Evolutionary conservation across 2,888 invertebrate genomes (phyloP).

Genomic region (Agrypnus murinus): DNA sequence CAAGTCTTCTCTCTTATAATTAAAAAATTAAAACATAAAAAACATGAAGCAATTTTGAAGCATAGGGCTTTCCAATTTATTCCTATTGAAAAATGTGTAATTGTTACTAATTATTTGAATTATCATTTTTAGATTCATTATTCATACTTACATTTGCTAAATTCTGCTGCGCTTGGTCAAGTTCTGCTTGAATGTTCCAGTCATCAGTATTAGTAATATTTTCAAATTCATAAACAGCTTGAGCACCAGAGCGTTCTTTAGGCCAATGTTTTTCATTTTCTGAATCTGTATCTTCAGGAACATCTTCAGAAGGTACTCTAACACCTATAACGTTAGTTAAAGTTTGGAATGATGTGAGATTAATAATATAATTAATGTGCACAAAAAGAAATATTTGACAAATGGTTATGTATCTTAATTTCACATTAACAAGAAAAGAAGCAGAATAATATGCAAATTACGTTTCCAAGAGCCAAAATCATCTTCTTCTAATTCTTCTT

Average conservation of each 20-base stretch:
- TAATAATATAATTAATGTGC: constrained; percentile 53
- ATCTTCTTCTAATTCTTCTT: constrained; percentile 57
- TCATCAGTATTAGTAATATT: constrained; percentile 76
- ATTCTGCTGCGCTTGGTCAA: constrained; percentile 67
- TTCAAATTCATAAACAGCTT: constrained; percentile 70
- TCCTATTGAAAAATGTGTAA: constrained; percentile 34
- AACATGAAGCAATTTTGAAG: constrained; percentile 40
- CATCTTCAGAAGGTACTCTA: constrained; percentile 58
- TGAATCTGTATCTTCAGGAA: constrained; percentile 59
- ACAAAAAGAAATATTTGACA: constrained; percentile 43
- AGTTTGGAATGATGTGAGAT: not conserved
- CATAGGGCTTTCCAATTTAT: constrained; percentile 27
- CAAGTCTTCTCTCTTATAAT: constrained; percentile 20
- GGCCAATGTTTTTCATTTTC: constrained; percentile 60
- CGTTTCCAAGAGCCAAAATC: constrained; percentile 67
- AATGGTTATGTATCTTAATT: constrained; percentile 39
- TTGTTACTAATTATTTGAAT: not conserved
- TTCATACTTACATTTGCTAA: constrained; percentile 65
- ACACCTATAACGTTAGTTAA: constrained; percentile 53
- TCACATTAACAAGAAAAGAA: constrained; percentile 17
- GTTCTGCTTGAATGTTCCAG: constrained; percentile 70
- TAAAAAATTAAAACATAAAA: constrained; percentile 24
- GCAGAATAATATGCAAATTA: constrained; percentile 59
- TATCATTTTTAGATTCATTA: not conserved
- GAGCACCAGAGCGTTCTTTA: constrained; percentile 57